Evolutionary conservation across 2,113 vertebrate species (phyloP).

Genomic region (Eptesicus fuscus): DNA sequence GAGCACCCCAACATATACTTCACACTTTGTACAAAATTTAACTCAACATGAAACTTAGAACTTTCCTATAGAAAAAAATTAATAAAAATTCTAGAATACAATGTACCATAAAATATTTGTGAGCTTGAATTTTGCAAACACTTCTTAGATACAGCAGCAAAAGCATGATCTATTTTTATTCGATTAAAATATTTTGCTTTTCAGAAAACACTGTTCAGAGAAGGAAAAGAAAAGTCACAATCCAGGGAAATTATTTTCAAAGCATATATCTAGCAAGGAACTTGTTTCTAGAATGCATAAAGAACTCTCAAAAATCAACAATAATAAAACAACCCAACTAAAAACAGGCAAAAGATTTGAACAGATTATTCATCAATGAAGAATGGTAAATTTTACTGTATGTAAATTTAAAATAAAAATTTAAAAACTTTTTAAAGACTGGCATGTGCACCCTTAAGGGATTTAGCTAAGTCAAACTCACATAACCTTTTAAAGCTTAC

Average conservation of each 20-base stretch:
- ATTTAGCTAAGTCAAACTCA: background rate
- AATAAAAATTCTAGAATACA: background rate
- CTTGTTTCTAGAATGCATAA: background rate
- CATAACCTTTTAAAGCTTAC: background rate
- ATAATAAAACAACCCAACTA: background rate
- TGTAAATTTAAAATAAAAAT: background rate
- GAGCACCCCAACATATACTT: background rate
- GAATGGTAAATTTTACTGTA: background rate
- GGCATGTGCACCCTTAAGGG: background rate
- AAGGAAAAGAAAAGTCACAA: background rate
- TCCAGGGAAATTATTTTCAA: background rate
- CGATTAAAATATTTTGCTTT: slow-evolving; percentile 19
- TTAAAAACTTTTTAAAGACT: background rate
- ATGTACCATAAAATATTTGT: background rate
- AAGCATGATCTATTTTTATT: background rate
- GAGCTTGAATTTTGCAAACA: background rate
- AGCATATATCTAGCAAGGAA: background rate
- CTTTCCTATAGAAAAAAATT: too few species aligned
- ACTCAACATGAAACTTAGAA: background rate
- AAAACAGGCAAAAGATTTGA: slow-evolving; percentile 4
- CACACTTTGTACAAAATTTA: background rate
- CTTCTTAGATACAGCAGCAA: background rate
- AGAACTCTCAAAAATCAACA: background rate
- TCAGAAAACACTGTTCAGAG: background rate
- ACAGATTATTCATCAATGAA: background rate